Base-by-base conservation (phyloP, 2,797 vertebrate species). In the Cossypha polioptera region DNA sequence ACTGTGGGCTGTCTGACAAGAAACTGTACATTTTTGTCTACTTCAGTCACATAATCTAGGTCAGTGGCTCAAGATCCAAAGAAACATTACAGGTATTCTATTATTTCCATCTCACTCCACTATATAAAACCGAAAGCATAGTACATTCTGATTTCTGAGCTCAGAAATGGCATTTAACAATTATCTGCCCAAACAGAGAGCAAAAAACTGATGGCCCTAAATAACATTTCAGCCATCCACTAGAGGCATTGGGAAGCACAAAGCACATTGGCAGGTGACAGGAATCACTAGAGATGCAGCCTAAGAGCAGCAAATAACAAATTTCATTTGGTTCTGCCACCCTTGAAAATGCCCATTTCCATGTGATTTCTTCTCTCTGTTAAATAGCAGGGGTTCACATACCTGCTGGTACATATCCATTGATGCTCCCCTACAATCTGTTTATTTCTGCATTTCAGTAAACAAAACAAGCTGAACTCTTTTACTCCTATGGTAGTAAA, bases 101-200 rank as follows among this genome's bases (percentile, higher is more conserved):
- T 40, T n/a, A 40, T 26, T 86, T 72, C 9, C 11, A 45, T 11
- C 42, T 36, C 7, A 3, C 28, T 73, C 40, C 28, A 29, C 21
- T 7, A 15, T 3, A n/a, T 35, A 63, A 63, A 74, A n/a, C 6
- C 7, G 19, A 62, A 80, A 58, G 14, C 8, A 19, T 7, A 16
- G 17, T 42, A 16, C 13, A 21, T 20, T 40, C 33, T 24, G 8
- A 65, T 75, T 78, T 76, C 38, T 43, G 31, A 77, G 13, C 19
- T 76, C n/a, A 63, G 28, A 79, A 79, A n/a, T 24, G 5, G 8
- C 36, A 80, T 0, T 0, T 14, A 25, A 1, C 2, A 7, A 33
- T 40, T 69, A 25, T 16, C 5, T 62, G 31, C 35, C 29, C 3
- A 26, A 40, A 20, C 3, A 85, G 28, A 17, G 0, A 43, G 7